phyloP scores from a whole-genome alignment of 2,113 vertebrate genomes.

The Corythornis madagascariensis region DNA sequence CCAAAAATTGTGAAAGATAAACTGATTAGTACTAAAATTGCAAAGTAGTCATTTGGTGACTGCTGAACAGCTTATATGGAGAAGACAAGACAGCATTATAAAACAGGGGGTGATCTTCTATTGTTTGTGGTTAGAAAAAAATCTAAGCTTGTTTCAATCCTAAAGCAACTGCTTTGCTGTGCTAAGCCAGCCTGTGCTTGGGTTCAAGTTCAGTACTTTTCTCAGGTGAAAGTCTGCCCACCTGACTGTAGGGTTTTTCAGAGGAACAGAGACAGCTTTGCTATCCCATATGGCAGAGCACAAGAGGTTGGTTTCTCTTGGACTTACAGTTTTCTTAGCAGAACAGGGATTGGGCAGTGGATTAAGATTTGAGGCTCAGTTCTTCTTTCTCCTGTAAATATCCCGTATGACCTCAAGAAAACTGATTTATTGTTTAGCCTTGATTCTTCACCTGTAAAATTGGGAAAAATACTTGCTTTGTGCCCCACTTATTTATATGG shows the following conservation, averaged over 20 bases:
- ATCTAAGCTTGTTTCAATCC: neutral
- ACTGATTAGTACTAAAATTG: neutral
- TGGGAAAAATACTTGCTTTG: neutral
- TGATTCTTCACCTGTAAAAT: neutral
- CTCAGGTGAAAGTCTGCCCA: neutral
- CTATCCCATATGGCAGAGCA: neutral
- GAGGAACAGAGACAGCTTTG: neutral
- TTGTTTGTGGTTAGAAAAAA: neutral
- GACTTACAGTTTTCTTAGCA: neutral
- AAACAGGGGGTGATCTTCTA: neutral
- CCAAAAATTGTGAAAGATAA: conserved; percentile 10
- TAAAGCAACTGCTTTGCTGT: neutral
- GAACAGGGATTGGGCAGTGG: neutral
- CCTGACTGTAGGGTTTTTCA: neutral
- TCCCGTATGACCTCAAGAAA: neutral
- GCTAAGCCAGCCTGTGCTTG: neutral
- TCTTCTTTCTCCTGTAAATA: neutral
- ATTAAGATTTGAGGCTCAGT: neutral
- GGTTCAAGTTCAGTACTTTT: neutral
- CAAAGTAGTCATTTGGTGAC: neutral
- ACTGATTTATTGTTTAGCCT: neutral
- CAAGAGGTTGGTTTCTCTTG: neutral
- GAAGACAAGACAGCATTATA: neutral
- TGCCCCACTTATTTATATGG: neutral
- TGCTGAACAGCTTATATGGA: conserved; percentile 35